Evolutionary conservation across 1,140 invertebrate genomes (phyloP).

Genomic region (Scylla paramamosain): DNA sequence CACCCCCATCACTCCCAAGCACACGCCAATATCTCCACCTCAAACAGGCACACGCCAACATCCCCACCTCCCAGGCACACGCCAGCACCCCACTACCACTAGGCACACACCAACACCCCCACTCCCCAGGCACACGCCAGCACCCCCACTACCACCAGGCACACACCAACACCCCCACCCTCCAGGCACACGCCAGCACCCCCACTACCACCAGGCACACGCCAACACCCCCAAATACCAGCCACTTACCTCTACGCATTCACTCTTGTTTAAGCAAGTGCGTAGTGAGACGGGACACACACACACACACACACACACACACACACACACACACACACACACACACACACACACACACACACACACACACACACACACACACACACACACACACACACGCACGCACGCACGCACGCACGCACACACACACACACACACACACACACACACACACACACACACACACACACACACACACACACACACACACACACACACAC

Average conservation of each 20-base stretch:
- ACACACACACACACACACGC: neutral
- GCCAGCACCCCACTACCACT: neutral
- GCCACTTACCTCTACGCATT: neutral
- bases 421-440: neutral
- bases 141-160: neutral
- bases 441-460: neutral
- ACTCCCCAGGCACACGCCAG: neutral
- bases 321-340: neutral
- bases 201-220: neutral
- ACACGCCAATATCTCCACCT: neutral
- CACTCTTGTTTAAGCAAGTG: neutral
- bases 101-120: neutral
- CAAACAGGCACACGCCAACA: neutral
- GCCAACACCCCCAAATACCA: neutral
- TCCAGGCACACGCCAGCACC: neutral
- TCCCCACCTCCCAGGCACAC: neutral
- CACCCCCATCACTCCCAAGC: neutral
- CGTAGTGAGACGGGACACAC: neutral
- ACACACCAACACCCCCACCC: neutral
- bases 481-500: neutral
- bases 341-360: neutral
- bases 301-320: neutral
- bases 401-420: neutral
- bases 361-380: neutral
- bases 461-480: slow-evolving; percentile 22